Base-by-base conservation (phyloP, 1,140 invertebrate genomes). In the Phymastichus coffea region DNA sequence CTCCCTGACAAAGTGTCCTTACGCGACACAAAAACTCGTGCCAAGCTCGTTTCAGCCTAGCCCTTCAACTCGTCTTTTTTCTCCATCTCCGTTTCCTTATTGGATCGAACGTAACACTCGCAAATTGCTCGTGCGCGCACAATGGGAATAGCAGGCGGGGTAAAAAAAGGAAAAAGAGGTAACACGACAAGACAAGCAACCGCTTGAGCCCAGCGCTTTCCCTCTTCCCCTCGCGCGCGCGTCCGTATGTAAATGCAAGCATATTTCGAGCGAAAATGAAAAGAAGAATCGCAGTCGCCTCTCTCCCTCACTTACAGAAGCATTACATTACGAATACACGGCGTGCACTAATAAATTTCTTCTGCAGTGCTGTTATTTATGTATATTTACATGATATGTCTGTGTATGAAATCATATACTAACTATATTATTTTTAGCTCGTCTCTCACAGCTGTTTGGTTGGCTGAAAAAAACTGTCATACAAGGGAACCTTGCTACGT, bases 401-500 rank as follows among this genome's bases (percentile, higher is more conserved):
- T n/a, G n/a, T n/a, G n/a, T n/a, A n/a, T n/a, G n/a, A n/a, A n/a
- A n/a, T n/a, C n/a, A 66, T 68, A 62, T 73, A 78, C 75, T 77
- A 77, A 78, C 71, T 75, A 74, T 74, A 69, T 76, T 76, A n/a
- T 79, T 74, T 79, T 78, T 80, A 79, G 78, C 77, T 80, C 76
- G 72, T 76, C 57, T 54, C 15, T 60, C 76, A 80, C 76, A 74
- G 78, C 77, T 78, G 74, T 79, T 75, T 79, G 75, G 75, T 79
- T 79, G 76, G 76, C 78, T 79, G 78, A 78, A n/a, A n/a, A n/a
- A n/a, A n/a, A 80, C 76, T 80, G 78, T 79, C n/a, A 26, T 79
- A 79, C 74, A 80, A 80, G 75, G 77, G 78, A 80, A 80, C 77
- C 78, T 79, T 79, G 74, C 70, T 79, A 80, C 77, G 76, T 80